Evolutionary conservation across 2,888 invertebrate genomes (phyloP).

Genomic region (Mantis religiosa): DNA sequence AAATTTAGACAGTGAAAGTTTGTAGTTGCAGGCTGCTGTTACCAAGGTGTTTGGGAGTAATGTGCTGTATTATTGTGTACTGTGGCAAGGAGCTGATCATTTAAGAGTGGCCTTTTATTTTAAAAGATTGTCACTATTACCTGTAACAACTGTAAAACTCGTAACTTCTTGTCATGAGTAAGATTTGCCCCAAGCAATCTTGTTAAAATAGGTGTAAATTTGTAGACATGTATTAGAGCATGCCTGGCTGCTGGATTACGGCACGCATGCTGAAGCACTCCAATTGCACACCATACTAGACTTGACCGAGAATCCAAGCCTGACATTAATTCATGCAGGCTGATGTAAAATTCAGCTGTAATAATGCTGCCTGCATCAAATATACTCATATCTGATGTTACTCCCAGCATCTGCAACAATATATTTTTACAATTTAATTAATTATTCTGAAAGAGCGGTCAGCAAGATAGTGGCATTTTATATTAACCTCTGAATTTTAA

Average conservation of each 20-base stretch:
- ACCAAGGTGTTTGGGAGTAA: no score
- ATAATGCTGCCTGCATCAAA: conserved; percentile 63
- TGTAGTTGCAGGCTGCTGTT: not conserved
- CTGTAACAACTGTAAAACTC: conserved; percentile 61
- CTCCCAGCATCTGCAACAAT: conserved; percentile 57
- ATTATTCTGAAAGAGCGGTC: not conserved
- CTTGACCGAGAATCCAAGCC: conserved; percentile 51
- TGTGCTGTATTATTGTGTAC: not conserved
- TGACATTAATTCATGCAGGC: conserved; percentile 61
- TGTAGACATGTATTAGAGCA: conserved; percentile 64
- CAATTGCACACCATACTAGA: conserved; percentile 61
- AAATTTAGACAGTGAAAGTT: not conserved
- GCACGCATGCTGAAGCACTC: conserved; percentile 60
- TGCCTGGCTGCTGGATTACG: conserved; percentile 58
- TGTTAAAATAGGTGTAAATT: conserved; percentile 63
- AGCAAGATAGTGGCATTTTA: not conserved
- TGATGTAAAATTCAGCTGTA: conserved; percentile 63
- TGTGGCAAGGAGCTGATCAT: not conserved
- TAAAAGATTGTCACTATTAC: conserved; percentile 38
- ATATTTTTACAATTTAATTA: not conserved
- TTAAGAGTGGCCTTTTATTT: no score
- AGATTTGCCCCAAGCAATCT: conserved; percentile 57
- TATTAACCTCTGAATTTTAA: not conserved
- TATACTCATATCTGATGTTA: conserved; percentile 58
- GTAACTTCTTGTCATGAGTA: conserved; percentile 60